phyloP scores from a whole-genome alignment of 37 sponge, comb jelly and placozoan species.

The Spongilla lacustris region DNA sequence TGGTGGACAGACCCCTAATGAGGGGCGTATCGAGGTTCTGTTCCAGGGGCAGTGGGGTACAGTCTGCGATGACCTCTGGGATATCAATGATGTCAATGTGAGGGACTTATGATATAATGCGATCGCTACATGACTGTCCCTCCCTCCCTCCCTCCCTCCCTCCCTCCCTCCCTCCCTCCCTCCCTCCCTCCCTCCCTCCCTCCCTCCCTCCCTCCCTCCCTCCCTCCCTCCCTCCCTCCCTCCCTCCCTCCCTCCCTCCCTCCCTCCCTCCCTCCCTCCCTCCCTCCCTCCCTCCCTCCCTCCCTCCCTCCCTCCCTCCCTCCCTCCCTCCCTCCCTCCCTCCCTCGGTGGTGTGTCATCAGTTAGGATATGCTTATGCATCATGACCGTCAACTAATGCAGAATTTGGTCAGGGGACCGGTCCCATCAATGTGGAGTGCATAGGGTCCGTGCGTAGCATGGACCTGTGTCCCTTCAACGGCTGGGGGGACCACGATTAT shows the following conservation, averaged over 20 bases:
- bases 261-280: no score
- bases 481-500: constrained; percentile 49
- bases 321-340: no score
- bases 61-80: constrained; percentile 59
- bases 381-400: constrained; percentile 4
- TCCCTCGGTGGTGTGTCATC: constrained; percentile 65
- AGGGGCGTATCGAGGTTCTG: constrained; percentile 34
- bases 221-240: no score
- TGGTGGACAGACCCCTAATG: constrained; percentile 1
- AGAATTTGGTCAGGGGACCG: constrained; percentile 66
- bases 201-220: no score
- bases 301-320: no score
- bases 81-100: constrained; percentile 31
- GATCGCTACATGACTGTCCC: no score
- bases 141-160: no score
- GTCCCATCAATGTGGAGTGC: constrained; percentile 60
- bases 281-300: no score
- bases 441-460: constrained; percentile 46
- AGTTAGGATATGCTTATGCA: constrained; percentile 64
- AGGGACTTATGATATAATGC: not conserved
- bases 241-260: no score
- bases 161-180: not conserved
- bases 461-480: constrained; percentile 41
- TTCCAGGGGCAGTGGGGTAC: constrained; percentile 37
- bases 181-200: not conserved